phyloP scores from a whole-genome alignment of 2,888 invertebrate species.

The Tridacna crocea region DNA sequence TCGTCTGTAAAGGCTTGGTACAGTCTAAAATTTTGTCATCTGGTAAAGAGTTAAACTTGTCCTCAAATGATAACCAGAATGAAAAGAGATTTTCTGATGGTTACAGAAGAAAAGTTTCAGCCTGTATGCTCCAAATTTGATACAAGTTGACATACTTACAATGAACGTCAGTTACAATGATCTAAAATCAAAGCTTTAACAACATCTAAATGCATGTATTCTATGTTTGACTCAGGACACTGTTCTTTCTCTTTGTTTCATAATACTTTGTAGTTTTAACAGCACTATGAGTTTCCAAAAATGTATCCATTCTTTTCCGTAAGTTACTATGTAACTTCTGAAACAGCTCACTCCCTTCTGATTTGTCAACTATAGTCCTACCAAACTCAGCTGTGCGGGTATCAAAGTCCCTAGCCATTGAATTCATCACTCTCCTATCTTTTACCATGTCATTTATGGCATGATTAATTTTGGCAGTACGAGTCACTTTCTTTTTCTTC shows the following conservation, averaged over 20 bases:
- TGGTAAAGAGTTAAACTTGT: not conserved
- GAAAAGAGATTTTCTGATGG: too few species aligned
- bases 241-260: conserved; percentile 39
- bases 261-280: conserved; percentile 50
- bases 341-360: conserved; percentile 66
- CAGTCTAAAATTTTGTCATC: too few species aligned
- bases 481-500: conserved; percentile 45
- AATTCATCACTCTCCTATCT: conserved; percentile 70
- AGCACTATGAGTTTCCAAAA: conserved; percentile 59
- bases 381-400: conserved; percentile 60
- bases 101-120: too few species aligned
- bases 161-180: too few species aligned
- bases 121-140: too few species aligned
- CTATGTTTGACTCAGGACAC: conserved; percentile 23
- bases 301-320: conserved; percentile 64
- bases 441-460: conserved; percentile 71
- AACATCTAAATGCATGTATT: too few species aligned
- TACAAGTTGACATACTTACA: too few species aligned
- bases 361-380: conserved; percentile 60
- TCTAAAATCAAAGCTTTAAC: too few species aligned
- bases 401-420: conserved; percentile 67
- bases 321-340: conserved; percentile 66
- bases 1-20: too few species aligned
- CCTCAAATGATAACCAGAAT: too few species aligned
- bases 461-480: conserved; percentile 60